Evolutionary conservation across 2,797 vertebrate genomes (phyloP), one percentile per base, ranked within the genome.

Genomic region (Sarcoramphus papa): DNA sequence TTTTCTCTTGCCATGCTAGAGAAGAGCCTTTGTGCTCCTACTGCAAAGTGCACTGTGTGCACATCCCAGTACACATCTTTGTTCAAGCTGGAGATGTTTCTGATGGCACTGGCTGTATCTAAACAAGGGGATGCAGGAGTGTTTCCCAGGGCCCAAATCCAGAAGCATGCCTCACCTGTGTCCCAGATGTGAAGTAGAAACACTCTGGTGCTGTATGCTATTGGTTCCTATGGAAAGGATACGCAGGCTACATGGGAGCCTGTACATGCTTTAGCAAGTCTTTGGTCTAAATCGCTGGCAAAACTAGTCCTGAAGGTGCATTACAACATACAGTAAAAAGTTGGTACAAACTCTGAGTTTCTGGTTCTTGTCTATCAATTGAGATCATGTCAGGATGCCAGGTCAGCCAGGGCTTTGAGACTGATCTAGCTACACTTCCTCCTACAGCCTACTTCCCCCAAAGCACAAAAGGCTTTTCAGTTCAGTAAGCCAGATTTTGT

Each of bases 1-100:
- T 22, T 70, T 77, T 63, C 15, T 56, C 27, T 64, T 59, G 6
- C 41, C 2, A 0, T 48, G 28, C 31, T 48, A 51, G 21, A 80
- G 27, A 69, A 57, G 8, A 74, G 6, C 10, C 5, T 85, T 48
- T 68, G 31, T 14, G 8, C 5, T 35, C 3, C 5, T 12, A 20
- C 9, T 2, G 1, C 20, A 12, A 74, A 56, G 5, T 6, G 8
- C 17, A 21, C 3, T 18, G 7, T 15, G 10, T 13, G 7, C 1
- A 0, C 47, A 22, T 41, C 20, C 18, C 14, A 40, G 20, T n/a
- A 31, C 0, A 0, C 6, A 18, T 5, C 20, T 76, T 51, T 76
- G 5, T 31, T 88, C 25, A 45, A 10, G 25, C 17, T 70, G 27
- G 22, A 60, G 10, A 21, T 62, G 18, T 31, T 83, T 47, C 35